A percentile compares a stretch with the other conserved stretches of the same genome.
These are phyloP conservation scores for Peromyscus maniculatus DNA, from an alignment of 2,113 vertebrate species.

Conservation along the genomic window DNA sequence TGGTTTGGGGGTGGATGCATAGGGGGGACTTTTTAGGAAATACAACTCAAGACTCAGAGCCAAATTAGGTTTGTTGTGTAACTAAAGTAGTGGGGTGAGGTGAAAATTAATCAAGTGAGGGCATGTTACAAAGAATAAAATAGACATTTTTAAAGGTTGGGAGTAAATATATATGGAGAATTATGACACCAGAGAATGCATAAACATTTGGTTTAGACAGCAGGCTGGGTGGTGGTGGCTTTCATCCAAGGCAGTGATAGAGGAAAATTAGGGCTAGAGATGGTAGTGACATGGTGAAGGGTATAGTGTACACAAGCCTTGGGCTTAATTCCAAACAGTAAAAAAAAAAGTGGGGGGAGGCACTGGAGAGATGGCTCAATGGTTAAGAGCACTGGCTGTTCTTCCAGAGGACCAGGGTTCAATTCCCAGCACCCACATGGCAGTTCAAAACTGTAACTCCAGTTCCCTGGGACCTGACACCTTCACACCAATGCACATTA, in stretches of 20 bases:
- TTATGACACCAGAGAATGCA: neutral
- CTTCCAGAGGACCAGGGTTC: too few species aligned
- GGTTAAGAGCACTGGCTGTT: too few species aligned
- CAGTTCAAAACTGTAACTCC: too few species aligned
- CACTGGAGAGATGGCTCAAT: too few species aligned
- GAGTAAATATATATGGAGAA: neutral
- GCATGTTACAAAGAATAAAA: neutral
- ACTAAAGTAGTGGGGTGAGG: neutral
- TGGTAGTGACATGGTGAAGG: neutral
- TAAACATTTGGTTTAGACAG: neutral
- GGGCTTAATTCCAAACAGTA: neutral
- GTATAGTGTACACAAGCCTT: too few species aligned
- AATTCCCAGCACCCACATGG: too few species aligned
- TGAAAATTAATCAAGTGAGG: neutral
- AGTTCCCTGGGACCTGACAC: too few species aligned
- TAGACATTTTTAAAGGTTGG: neutral
- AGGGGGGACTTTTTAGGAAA: neutral
- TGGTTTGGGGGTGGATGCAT: neutral
- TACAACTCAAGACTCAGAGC: neutral
- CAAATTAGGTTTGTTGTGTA: neutral
- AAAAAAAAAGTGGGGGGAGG: neutral
- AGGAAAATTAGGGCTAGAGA: neutral
- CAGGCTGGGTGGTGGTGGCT: too few species aligned
- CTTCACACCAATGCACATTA: too few species aligned
- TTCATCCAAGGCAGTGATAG: neutral